phyloP scores from a whole-genome alignment of 2,797 vertebrate genomes.

The Hydrophis major region DNA sequence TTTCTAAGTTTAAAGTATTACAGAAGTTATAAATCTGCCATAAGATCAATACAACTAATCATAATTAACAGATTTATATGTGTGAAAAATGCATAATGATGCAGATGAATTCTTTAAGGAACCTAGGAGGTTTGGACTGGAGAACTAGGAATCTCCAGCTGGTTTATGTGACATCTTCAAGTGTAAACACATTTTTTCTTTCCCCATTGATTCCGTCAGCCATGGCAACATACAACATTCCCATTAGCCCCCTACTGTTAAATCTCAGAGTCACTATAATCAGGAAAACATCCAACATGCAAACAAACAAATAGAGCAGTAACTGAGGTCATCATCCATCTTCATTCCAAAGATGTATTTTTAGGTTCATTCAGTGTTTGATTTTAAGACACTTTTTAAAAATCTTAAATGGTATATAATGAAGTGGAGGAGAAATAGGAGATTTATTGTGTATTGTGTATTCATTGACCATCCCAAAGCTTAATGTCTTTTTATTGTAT shows the following conservation, averaged over 20 bases:
- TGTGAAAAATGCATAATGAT: conserved; percentile 67
- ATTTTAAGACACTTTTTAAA: conserved; percentile 53
- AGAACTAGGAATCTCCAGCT: conserved; percentile 66
- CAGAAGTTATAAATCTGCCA: conserved; percentile 67
- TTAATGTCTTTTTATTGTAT: not conserved
- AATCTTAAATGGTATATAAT: conserved; percentile 57
- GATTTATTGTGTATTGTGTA: not conserved
- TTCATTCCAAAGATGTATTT: conserved; percentile 53
- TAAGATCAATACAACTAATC: conserved; percentile 75
- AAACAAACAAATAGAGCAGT: conserved; percentile 71
- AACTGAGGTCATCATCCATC: conserved; percentile 65
- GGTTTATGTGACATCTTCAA: conserved; percentile 76
- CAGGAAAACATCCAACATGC: conserved; percentile 67
- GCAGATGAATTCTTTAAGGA: conserved; percentile 66
- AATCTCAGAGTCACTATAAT: conserved; percentile 72
- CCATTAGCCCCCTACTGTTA: conserved; percentile 80
- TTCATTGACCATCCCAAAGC: conserved; percentile 10
- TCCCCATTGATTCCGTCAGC: conserved; percentile 69
- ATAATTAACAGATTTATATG: conserved; percentile 74
- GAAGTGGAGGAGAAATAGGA: conserved; percentile 31
- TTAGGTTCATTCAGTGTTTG: conserved; percentile 42
- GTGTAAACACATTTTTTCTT: conserved; percentile 78
- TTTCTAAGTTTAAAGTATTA: conserved; percentile 73
- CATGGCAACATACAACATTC: conserved; percentile 69
- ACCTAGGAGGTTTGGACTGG: conserved; percentile 56